Evolutionary conservation across 2,797 vertebrate genomes (phyloP).

Genomic region (Enteromius argenteus): DNA sequence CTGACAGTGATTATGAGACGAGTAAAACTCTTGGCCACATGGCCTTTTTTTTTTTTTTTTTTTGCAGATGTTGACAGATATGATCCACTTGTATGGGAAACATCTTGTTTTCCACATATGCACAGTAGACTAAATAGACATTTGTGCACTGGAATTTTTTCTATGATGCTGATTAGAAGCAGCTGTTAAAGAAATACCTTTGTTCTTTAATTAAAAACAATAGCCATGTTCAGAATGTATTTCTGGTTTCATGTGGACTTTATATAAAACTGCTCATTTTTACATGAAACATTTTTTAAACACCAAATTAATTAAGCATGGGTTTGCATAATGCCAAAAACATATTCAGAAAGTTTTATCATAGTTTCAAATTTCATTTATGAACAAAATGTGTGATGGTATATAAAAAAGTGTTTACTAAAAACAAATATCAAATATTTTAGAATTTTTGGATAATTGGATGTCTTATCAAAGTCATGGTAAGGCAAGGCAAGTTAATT

Average conservation of each 20-base stretch:
- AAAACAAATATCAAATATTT: background rate
- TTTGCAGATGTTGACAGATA: background rate
- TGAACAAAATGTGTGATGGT: background rate
- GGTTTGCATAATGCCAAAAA: background rate
- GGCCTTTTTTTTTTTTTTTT: constrained; percentile 31
- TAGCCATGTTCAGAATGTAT: background rate
- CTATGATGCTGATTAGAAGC: constrained; percentile 35
- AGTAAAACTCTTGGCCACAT: constrained; percentile 39
- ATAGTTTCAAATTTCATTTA: too few relatives aligned
- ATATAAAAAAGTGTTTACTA: background rate
- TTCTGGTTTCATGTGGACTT: background rate
- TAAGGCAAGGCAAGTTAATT: too few relatives aligned
- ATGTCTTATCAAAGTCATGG: background rate
- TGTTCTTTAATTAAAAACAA: background rate
- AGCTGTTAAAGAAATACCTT: constrained; percentile 43
- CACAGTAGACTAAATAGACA: constrained; percentile 52
- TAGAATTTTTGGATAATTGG: background rate
- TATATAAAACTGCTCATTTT: background rate
- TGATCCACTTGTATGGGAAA: constrained; percentile 24
- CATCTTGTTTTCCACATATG: constrained; percentile 49
- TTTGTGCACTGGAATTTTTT: constrained; percentile 7
- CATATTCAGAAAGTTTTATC: background rate
- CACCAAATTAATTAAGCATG: background rate
- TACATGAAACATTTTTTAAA: background rate
- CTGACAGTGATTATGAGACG: constrained; percentile 8